Percentiles rank a stretch among this genome's conserved stretches.
These are phyloP conservation scores for Brachyopa scutellaris DNA, from an alignment of 2,888 invertebrate species.

Conservation along the genomic window DNA sequence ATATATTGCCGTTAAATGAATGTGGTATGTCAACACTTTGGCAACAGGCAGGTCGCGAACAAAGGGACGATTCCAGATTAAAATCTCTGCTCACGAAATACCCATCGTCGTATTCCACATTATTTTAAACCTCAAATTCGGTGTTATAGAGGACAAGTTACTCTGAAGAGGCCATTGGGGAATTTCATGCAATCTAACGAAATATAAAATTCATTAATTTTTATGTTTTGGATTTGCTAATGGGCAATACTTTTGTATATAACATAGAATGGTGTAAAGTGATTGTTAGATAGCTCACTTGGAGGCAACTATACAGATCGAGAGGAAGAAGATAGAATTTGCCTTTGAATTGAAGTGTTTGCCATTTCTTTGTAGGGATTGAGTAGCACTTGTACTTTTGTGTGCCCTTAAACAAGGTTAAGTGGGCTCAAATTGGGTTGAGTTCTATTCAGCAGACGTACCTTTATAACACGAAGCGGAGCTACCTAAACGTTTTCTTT, in stretches of 20 bases:
- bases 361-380: no score
- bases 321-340: no score
- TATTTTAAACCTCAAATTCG: conserved; percentile 9
- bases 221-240: conserved; percentile 13
- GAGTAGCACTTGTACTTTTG: no score
- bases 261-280: background rate
- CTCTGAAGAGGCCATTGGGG: conserved; percentile 38
- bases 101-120: conserved; percentile 4
- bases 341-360: no score
- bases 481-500: no score
- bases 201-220: conserved; percentile 61
- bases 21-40: conserved; percentile 58
- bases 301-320: background rate
- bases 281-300: conserved; percentile 8
- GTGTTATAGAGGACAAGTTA: conserved; percentile 3
- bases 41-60: conserved; percentile 50
- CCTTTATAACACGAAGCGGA: no score
- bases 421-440: no score
- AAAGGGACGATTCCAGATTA: conserved; percentile 52
- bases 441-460: no score
- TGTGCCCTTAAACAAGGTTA: no score
- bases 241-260: background rate
- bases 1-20: no score
- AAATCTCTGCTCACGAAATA: conserved; percentile 33
- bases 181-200: conserved; percentile 32